Evolutionary conservation across 2,113 vertebrate species (phyloP).

Genomic region (Chunga burmeisteri): DNA sequence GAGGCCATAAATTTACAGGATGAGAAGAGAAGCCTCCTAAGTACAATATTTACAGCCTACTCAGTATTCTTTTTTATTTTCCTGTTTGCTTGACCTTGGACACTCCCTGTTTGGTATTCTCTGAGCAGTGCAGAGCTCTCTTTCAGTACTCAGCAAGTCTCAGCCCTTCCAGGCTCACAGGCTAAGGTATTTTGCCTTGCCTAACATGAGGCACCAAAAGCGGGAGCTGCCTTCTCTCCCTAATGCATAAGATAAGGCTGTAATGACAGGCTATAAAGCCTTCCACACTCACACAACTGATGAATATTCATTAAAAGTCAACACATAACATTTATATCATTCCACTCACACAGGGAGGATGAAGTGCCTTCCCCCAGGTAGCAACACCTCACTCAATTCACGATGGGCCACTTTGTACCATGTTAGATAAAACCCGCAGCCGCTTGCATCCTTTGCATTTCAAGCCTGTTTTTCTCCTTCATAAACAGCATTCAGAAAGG

Average conservation of each 20-base stretch:
- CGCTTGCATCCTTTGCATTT: neutral
- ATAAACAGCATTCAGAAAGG: neutral
- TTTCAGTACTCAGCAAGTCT: neutral
- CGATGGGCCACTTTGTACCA: neutral
- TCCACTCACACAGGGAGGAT: constrained; percentile 12
- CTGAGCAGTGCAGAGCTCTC: neutral
- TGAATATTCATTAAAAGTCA: constrained; percentile 40
- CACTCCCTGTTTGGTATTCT: constrained; percentile 15
- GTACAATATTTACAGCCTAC: constrained; percentile 45
- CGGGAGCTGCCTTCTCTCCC: neutral
- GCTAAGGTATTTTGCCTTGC: neutral
- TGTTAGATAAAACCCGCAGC: constrained; percentile 10
- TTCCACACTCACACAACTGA: neutral
- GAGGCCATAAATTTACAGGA: constrained; percentile 12
- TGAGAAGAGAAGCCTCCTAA: constrained; percentile 27
- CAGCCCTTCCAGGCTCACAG: neutral
- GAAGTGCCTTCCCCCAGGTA: constrained; percentile 11
- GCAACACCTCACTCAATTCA: constrained; percentile 16
- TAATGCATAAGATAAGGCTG: neutral
- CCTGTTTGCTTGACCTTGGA: constrained; percentile 45
- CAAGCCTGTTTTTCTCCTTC: constrained; percentile 4
- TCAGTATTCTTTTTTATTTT: constrained; percentile 45
- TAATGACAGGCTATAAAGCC: neutral
- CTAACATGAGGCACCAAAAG: neutral
- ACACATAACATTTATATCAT: neutral